Base-by-base conservation (phyloP, 2,888 invertebrate species). In the Acleris holmiana region DNA sequence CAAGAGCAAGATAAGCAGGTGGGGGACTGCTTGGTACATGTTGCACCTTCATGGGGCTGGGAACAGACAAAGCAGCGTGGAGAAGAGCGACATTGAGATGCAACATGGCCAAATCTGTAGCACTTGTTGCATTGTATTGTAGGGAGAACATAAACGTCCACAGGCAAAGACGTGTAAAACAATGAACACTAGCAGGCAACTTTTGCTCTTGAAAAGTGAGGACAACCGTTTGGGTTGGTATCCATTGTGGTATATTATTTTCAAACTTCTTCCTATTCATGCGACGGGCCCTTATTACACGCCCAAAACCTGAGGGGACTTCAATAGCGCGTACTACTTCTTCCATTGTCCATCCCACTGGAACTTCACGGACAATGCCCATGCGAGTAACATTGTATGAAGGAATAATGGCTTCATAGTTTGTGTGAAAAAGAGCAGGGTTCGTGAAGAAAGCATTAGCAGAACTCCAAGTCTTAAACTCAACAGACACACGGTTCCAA, bases 321-420 rank as follows among this genome's bases (percentile, higher is more conserved):
- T 44, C 44, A 44, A 44, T 4, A 15, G 15, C 5, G 2, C 2
- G 2, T 2, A 44, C 44, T n/a, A 44, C 15, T 4, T 44, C 44
- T 4, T 44, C 44, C 13, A 44, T 13, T 2, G 44, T 2, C n/a
- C 15, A 17, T 2, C 15, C 44, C n/a, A 44, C 44, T 2, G 44
- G n/a, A 4, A 44, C 44, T n/a, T 44, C 44, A 44, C 44, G 44
- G n/a, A 44, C 44, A n/a, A 44, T 13, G n/a, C 44, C 44, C 44
- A 44, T 15, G 5, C 44, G 15, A 5, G 44, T 44, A 2, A 44
- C 44, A 44, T 44, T n/a, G 44, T n/a, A 44, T n/a, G 44, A 44
- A 5, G 44, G 44, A 2, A 44, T 7, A 5, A 7, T 17, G 2
- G n/a, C 44, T 5, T 17, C 15, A 4, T n/a, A 7, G 1, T 44